Conservation (phyloP, 1,140 invertebrate genomes). For the Tetranychus cinnabarinus region DNA sequence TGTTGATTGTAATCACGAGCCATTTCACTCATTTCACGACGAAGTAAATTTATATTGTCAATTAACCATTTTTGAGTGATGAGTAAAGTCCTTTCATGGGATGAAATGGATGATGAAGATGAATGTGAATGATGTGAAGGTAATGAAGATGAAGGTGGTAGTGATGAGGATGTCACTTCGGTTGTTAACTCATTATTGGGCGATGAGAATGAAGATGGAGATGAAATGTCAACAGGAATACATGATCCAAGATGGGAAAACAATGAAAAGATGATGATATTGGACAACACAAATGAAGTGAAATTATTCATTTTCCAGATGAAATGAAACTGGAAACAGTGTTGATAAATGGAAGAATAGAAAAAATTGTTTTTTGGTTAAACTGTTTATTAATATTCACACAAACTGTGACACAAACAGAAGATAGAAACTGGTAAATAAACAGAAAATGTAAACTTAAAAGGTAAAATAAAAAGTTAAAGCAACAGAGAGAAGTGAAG, state of each 20-base stretch:
- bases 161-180: background rate
- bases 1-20: constrained; percentile 2
- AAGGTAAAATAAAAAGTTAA: no score
- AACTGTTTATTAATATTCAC: no score
- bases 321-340: no score
- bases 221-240: background rate
- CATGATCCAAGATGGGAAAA: background rate
- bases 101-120: background rate
- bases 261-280: background rate
- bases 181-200: background rate
- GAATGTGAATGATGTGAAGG: background rate
- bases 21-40: constrained; percentile 7
- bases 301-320: no score
- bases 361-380: no score
- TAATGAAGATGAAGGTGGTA: background rate
- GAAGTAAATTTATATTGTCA: constrained; percentile 8
- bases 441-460: no score
- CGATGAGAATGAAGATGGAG: background rate
- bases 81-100: constrained; percentile 7
- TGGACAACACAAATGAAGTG: no score
- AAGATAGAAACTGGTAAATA: no score
- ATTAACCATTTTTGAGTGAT: constrained; percentile 10
- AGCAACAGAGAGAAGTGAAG: no score
- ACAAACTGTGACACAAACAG: no score
- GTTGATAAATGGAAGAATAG: no score